Conservation (phyloP, 2,888 invertebrate genomes). For the Diarsia dahlii region DNA sequence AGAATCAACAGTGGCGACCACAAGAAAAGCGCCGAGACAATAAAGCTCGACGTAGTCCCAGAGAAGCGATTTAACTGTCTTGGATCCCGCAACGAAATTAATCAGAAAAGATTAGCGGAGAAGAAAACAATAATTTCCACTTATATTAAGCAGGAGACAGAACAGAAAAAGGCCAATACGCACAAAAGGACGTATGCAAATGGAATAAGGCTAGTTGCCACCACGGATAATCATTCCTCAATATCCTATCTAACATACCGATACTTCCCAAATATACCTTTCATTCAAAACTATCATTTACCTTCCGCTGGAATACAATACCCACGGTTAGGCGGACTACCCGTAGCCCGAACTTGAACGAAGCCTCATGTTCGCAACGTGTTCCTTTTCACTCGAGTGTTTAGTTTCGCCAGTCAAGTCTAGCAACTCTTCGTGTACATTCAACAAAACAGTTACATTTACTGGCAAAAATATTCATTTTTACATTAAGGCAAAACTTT, state of each 20-base stretch:
- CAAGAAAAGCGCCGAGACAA: too few species aligned
- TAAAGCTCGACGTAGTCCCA: too few species aligned
- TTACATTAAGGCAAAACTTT: not conserved
- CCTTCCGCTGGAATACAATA: not conserved
- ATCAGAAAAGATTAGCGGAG: too few species aligned
- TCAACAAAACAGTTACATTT: constrained; percentile 1
- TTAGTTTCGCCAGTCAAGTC: constrained; percentile 42
- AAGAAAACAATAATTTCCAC: too few species aligned
- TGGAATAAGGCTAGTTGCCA: too few species aligned
- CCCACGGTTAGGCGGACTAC: not conserved
- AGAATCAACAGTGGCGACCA: too few species aligned
- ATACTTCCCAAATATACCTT: not conserved
- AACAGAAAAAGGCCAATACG: too few species aligned
- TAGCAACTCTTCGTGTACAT: constrained; percentile 5
- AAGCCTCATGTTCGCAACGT: constrained; percentile 27
- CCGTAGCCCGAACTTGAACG: constrained; percentile 24
- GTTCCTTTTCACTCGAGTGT: constrained; percentile 35
- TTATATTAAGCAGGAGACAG: too few species aligned
- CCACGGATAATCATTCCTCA: too few species aligned
- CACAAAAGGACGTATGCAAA: too few species aligned
- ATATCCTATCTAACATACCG: not conserved
- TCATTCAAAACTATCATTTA: not conserved
- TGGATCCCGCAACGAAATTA: too few species aligned
- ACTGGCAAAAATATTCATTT: not conserved
- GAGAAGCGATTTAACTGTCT: too few species aligned